phyloP scores from a whole-genome alignment of 1,140 invertebrate species.

The Tigriopus japonicus region DNA sequence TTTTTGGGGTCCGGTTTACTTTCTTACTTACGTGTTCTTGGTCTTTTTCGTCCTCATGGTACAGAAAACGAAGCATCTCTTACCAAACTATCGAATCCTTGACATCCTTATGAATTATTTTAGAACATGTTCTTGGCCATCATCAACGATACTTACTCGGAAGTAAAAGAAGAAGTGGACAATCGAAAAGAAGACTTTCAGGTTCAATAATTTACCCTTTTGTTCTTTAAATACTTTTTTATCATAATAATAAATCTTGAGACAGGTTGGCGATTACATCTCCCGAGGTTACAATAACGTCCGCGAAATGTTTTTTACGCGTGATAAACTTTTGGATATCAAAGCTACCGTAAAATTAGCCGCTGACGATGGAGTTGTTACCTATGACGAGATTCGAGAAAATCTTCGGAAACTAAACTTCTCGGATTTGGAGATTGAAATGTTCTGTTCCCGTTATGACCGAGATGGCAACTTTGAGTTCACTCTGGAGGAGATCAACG shows the following conservation, averaged over 20 bases:
- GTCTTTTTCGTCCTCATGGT: constrained; percentile 31
- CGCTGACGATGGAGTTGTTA: constrained; percentile 30
- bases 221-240: no score
- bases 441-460: constrained; percentile 44
- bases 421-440: constrained; percentile 44
- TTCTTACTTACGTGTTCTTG: constrained; percentile 34
- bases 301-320: constrained; percentile 31
- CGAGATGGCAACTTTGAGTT: constrained; percentile 27
- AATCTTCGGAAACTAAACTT: constrained; percentile 36
- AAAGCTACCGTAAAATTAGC: constrained; percentile 33
- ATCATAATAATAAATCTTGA: neutral
- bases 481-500: neutral
- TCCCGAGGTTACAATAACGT: constrained; percentile 34
- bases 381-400: constrained; percentile 28
- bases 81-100: no score
- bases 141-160: constrained; percentile 53
- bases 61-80: no score
- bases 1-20: constrained; percentile 31
- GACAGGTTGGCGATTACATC: constrained; percentile 39
- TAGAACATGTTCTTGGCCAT: constrained; percentile 69
- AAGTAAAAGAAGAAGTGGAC: constrained; percentile 48
- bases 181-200: constrained; percentile 41
- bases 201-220: constrained; percentile 33
- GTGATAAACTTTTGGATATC: constrained; percentile 36
- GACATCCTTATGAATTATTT: no score